A percentile compares a stretch with the other conserved stretches of the same genome.
Conservation (phyloP, 2,113 vertebrate species). For the Brachyhypopomus occidentalis region DNA sequence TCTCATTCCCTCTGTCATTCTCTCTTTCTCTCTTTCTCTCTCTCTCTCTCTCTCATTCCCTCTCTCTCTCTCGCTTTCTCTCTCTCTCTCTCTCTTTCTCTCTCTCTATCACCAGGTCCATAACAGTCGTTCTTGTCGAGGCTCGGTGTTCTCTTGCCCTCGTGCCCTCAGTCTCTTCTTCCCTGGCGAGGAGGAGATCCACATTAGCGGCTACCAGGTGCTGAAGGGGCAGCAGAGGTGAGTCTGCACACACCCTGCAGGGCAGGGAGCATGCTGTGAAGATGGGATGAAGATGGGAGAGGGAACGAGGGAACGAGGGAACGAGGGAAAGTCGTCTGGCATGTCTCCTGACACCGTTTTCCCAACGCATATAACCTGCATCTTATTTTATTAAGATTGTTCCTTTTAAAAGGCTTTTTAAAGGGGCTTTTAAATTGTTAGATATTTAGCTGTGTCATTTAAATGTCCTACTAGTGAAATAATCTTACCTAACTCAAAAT, state of each 20-base stretch:
- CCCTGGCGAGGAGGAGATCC: slow-evolving; percentile 92
- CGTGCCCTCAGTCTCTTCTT: slow-evolving; percentile 93
- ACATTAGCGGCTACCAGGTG: slow-evolving; percentile 90
- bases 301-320: neutral
- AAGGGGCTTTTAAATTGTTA: no score
- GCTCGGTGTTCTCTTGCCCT: slow-evolving; percentile 86
- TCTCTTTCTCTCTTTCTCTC: neutral
- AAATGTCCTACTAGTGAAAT: no score
- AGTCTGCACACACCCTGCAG: neutral
- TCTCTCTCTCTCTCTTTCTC: slow-evolving; percentile 3
- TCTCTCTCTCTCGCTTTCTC: neutral
- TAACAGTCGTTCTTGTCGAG: slow-evolving; percentile 86
- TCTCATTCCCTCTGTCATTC: slow-evolving; percentile 22
- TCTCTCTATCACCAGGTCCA: slow-evolving; percentile 79
- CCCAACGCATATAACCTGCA: no score
- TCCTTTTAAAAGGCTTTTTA: no score
- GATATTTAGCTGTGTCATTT: no score
- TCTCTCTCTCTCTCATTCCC: neutral
- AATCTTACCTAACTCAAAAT: no score
- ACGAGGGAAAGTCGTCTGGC: neutral
- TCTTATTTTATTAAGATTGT: no score
- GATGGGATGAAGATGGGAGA: neutral
- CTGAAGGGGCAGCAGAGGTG: slow-evolving; percentile 87
- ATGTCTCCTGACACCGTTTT: no score
- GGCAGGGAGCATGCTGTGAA: neutral